phyloP scores from a whole-genome alignment of 2,888 invertebrate genomes.

The Macaria notata region DNA sequence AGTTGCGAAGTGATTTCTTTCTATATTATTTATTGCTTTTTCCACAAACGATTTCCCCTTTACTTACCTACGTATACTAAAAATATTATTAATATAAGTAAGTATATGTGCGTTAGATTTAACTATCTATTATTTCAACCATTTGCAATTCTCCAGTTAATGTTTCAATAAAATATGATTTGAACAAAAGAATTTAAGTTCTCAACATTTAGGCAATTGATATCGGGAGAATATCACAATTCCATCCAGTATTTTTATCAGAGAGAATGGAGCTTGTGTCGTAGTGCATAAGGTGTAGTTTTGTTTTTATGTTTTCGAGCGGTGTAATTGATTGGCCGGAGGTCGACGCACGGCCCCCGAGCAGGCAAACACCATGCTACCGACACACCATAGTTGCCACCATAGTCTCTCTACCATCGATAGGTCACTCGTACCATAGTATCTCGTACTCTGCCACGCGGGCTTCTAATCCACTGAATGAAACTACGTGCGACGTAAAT shows the following conservation, averaged over 20 bases:
- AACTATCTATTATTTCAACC: no score
- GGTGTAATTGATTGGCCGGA: conserved; percentile 2
- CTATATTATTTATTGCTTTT: no score
- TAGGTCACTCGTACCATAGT: not conserved
- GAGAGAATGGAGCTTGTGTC: not conserved
- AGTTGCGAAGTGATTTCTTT: no score
- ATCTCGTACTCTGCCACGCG: not conserved
- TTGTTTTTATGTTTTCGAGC: conserved; percentile 2
- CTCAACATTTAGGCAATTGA: no score
- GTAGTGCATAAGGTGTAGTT: not conserved
- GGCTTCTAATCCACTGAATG: conserved; percentile 3
- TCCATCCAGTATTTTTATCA: not conserved
- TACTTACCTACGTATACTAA: no score
- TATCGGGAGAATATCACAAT: not conserved
- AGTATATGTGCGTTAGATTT: no score
- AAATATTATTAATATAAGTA: no score
- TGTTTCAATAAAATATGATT: not conserved
- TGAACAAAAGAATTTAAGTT: not conserved
- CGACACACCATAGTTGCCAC: not conserved
- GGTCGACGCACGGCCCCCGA: conserved; percentile 24
- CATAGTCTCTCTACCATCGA: not conserved
- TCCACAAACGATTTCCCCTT: no score
- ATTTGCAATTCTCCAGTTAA: no score
- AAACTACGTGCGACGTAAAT: conserved; percentile 14
- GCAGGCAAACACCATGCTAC: conserved; percentile 5